These are phyloP conservation scores for Rhegmatorhina hoffmannsi DNA, from an alignment of 2,113 vertebrate species.

Conservation along the genomic window DNA sequence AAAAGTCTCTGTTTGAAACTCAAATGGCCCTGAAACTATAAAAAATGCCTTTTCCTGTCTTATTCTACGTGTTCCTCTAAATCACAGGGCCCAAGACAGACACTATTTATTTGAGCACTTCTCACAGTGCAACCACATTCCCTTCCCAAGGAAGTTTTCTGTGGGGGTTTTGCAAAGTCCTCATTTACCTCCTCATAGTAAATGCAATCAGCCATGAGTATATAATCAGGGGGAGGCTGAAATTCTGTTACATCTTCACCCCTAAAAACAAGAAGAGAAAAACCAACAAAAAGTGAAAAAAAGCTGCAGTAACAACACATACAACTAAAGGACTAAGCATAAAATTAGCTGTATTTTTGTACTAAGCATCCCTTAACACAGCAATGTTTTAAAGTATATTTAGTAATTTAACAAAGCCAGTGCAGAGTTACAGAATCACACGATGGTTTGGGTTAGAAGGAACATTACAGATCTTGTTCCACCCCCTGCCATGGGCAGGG, in stretches of 20 bases:
- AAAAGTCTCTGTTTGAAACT: neutral
- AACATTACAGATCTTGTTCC: fast-evolving
- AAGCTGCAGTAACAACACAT: neutral
- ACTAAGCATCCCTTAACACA: fast-evolving
- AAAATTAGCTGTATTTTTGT: fast-evolving
- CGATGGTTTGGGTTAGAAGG: fast-evolving
- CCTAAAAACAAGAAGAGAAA: conserved; percentile 77
- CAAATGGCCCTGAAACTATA: neutral
- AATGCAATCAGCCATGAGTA: conserved; percentile 97
- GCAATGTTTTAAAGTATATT: fast-evolving
- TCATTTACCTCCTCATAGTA: conserved; percentile 93
- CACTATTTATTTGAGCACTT: neutral
- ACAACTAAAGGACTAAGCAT: fast-evolving
- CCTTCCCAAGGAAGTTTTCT: neutral
- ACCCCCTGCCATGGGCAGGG: fast-evolving
- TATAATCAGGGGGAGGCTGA: conserved; percentile 83
- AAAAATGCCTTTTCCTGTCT: neutral
- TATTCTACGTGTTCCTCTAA: fast-evolving
- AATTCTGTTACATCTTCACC: conserved; percentile 87
- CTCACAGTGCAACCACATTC: neutral
- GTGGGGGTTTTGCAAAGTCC: fast-evolving
- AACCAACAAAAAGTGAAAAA: neutral
- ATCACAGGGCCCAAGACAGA: fast-evolving
- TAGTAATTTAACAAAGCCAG: no score
- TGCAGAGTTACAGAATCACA: neutral